A percentile compares a stretch with the other conserved stretches of the same genome.
phyloP scores from a whole-genome alignment of 92 coral and sea anemone species.

The Bergia puertoricense region DNA sequence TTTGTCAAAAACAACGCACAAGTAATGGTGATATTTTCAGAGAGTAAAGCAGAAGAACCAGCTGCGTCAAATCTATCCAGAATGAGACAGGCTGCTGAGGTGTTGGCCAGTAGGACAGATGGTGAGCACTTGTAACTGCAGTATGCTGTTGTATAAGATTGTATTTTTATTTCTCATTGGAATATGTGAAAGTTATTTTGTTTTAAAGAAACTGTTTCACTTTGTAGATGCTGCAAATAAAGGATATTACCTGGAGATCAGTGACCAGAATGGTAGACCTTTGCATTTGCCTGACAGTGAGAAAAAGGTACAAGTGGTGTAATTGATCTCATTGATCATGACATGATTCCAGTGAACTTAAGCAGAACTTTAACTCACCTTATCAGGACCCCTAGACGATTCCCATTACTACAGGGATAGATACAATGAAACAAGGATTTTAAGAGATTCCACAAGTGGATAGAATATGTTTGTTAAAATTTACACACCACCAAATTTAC shows the following conservation, averaged over 20 bases:
- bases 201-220: not conserved
- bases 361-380: too few relatives aligned
- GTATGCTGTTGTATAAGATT: not conserved
- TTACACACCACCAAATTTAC: too few relatives aligned
- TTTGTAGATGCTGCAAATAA: slow-evolving; percentile 51
- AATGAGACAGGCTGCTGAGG: slow-evolving; percentile 89
- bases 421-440: too few relatives aligned
- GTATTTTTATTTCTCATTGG: not conserved
- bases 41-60: slow-evolving; percentile 65
- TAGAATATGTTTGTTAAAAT: too few relatives aligned
- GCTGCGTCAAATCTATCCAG: slow-evolving; percentile 68
- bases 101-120: slow-evolving; percentile 82
- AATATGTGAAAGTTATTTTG: too few relatives aligned
- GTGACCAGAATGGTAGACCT: slow-evolving; percentile 88
- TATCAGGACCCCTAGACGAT: not conserved
- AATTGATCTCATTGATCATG: too few relatives aligned
- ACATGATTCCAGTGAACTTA: too few relatives aligned
- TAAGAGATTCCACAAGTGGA: too few relatives aligned
- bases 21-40: slow-evolving; percentile 74
- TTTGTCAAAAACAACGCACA: slow-evolving; percentile 76
- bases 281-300: slow-evolving; percentile 78
- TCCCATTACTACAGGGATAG: too few relatives aligned
- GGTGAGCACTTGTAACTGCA: slow-evolving; percentile 52
- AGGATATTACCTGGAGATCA: slow-evolving; percentile 81
- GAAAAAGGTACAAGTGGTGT: slow-evolving; percentile 69